Evolutionary conservation across 2,113 vertebrate genomes (phyloP).

Genomic region (Danionella cerebrum): DNA sequence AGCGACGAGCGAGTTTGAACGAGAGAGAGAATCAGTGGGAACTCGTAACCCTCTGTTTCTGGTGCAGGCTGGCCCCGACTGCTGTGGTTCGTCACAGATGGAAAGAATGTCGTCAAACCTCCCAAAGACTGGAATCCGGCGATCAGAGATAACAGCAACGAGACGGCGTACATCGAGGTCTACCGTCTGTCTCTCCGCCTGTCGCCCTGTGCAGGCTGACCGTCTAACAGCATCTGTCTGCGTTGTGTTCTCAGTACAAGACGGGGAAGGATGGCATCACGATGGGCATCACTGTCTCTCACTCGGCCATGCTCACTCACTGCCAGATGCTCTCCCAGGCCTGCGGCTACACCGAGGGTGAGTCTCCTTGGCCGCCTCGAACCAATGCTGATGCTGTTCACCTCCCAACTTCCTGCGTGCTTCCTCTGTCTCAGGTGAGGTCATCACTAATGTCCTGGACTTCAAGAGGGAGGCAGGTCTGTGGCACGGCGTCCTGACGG

Average conservation of each 20-base stretch:
- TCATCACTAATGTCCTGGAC: conserved; percentile 89
- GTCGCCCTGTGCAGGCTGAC: neutral
- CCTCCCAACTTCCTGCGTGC: too few relatives aligned
- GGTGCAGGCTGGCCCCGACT: conserved; percentile 84
- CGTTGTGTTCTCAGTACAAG: conserved; percentile 75
- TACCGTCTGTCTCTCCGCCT: neutral
- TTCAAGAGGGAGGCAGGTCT: conserved; percentile 94
- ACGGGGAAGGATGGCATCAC: conserved; percentile 94
- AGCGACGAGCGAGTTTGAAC: neutral
- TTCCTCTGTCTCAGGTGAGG: conserved; percentile 70
- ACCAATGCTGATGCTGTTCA: too few relatives aligned
- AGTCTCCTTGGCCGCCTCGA: too few relatives aligned
- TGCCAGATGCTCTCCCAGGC: conserved; percentile 85
- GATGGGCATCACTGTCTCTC: conserved; percentile 84
- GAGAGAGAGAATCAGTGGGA: conserved; percentile 8
- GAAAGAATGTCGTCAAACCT: conserved; percentile 89
- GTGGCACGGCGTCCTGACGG: conserved; percentile 90
- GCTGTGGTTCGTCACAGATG: conserved; percentile 91
- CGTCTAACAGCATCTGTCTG: conserved; percentile 2
- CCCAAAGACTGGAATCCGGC: conserved; percentile 84
- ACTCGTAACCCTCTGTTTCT: conserved; percentile 6
- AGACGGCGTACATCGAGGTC: conserved; percentile 90
- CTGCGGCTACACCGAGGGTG: conserved; percentile 90
- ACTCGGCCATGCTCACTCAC: conserved; percentile 83
- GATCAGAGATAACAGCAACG: conserved; percentile 68